These are phyloP conservation scores for Aplidium turbinatum DNA, from an alignment of 23 tunicate genomes.

Conservation along the genomic window DNA sequence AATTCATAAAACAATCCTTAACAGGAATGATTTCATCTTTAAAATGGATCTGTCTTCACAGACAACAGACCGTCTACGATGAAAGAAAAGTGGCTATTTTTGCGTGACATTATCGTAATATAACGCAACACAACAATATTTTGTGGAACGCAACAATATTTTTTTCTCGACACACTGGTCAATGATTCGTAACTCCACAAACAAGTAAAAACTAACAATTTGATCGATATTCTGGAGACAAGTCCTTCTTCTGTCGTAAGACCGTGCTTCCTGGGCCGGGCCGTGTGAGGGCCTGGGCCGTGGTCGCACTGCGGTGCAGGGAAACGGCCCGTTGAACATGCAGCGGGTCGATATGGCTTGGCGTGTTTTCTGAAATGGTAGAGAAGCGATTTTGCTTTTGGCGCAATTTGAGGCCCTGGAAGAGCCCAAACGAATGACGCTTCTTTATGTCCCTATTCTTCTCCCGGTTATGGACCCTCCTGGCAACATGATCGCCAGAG, in stretches of 20 bases:
- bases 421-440: conserved; percentile 75
- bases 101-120: too few relatives aligned
- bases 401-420: conserved; percentile 54
- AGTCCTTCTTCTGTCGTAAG: conserved; percentile 10
- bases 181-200: too few relatives aligned
- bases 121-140: too few relatives aligned
- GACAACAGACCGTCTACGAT: too few relatives aligned
- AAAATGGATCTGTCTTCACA: too few relatives aligned
- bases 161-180: too few relatives aligned
- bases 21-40: too few relatives aligned
- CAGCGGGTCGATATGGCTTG: background rate
- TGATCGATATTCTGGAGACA: conserved; percentile 16
- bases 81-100: too few relatives aligned
- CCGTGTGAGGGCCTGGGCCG: conserved; percentile 7
- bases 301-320: conserved; percentile 38
- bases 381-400: conserved; percentile 36
- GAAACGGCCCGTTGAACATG: conserved; percentile 2
- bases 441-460: conserved; percentile 31
- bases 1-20: too few relatives aligned
- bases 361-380: conserved; percentile 26
- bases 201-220: too few relatives aligned
- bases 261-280: conserved; percentile 15
- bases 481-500: background rate
- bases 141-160: too few relatives aligned
- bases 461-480: conserved; percentile 11